Conservation (phyloP, 2,113 vertebrate species). For the Chaenocephalus aceratus region DNA sequence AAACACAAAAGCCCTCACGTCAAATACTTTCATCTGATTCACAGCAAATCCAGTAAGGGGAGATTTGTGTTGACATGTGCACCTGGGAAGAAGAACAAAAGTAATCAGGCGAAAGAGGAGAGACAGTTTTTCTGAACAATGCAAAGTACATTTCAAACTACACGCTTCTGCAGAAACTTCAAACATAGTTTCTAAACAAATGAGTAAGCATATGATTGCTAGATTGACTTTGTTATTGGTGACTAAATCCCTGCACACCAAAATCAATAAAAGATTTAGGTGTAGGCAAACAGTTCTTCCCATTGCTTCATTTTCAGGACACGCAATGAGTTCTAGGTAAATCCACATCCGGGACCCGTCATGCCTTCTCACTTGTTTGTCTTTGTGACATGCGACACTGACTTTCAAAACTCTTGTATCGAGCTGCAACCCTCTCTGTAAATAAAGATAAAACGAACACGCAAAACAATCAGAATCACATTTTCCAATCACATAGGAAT, state of each 20-base stretch:
- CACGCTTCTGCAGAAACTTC: neutral
- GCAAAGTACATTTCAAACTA: neutral
- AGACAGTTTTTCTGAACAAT: no score
- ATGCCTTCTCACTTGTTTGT: conserved; percentile 52
- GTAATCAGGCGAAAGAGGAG: no score
- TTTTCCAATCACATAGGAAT: conserved; percentile 2
- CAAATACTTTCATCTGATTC: conserved; percentile 42
- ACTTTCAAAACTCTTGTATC: conserved; percentile 3
- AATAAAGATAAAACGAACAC: conserved; percentile 27
- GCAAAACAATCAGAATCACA: neutral
- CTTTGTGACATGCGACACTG: conserved; percentile 12
- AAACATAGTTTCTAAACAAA: conserved; percentile 15
- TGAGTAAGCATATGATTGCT: neutral
- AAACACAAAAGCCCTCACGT: conserved; percentile 33
- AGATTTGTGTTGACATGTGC: conserved; percentile 11
- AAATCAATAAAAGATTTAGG: conserved; percentile 40
- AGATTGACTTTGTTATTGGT: conserved; percentile 3
- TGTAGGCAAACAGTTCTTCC: conserved; percentile 16
- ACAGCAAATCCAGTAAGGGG: neutral
- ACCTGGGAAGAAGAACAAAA: neutral
- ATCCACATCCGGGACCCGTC: conserved; percentile 66
- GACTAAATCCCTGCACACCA: neutral
- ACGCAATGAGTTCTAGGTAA: conserved; percentile 7
- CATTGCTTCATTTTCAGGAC: conserved; percentile 12
- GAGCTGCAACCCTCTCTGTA: conserved; percentile 36